Evolutionary conservation across 2,888 invertebrate species (phyloP), one percentile per base, ranked within the genome.

Genomic region (Euzophera pinguis): DNA sequence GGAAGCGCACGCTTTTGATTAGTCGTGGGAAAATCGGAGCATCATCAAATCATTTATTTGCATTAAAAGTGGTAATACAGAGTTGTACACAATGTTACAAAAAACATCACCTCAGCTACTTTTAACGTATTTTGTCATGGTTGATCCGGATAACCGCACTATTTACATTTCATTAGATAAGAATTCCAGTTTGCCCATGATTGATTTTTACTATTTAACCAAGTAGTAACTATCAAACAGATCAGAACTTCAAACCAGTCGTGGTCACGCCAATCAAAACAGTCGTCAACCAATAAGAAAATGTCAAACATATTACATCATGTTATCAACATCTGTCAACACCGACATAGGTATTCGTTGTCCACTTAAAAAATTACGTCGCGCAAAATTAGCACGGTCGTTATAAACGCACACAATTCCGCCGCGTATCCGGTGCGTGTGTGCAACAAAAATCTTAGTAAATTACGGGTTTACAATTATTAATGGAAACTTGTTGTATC

Each of bases 401-500:
- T 39, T 32, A 38, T 35, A 47, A 49, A 32, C 29, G 16, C 39
- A 39, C 27, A n/a, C 32, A 39, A 14, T 50, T 48, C 38, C 37
- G 27, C 12, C 37, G 13, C 49, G 10, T 39, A 55, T 61, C 57
- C 52, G 58, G 57, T 61, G 54, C 42, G 27, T 59, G 61, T 59
- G 67, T 65, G 64, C 61, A 64, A 60, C 53, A 55, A 58, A 63
- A 56, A 60, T 59, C 61, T 61, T 61, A 63, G 34, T 10, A 51
- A 63, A 67, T 64, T 65, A 67, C 61, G 62, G 60, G 67, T 65
- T 65, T 63, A 60, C 59, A 63, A 73, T 63, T 69, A 73, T 75
- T 74, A 74, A 67, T 13, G 63, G 68, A 74, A 73, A 73, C 71
- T 58, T 62, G 70, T 65, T 60, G 59, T 63, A 63, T 64, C 64